A percentile compares a stretch with the other conserved stretches of the same genome.
Conservation (phyloP, 2,797 vertebrate genomes). For the Lagodon rhomboides region DNA sequence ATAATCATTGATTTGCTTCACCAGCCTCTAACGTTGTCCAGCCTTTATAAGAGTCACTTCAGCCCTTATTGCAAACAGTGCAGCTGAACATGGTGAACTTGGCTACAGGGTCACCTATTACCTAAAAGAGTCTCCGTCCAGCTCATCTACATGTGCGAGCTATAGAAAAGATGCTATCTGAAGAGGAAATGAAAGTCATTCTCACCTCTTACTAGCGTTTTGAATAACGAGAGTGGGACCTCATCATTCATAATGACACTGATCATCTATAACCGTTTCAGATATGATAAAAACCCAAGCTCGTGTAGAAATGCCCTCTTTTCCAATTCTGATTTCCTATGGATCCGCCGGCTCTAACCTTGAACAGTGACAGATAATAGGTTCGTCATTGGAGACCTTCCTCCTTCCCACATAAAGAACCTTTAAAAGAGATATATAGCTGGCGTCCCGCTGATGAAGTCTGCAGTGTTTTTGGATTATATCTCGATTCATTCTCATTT, state of each 20-base stretch:
- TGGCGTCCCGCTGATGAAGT: conserved; percentile 77
- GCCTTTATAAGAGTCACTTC: conserved; percentile 3
- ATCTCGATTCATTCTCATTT: conserved; percentile 87
- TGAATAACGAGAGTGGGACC: conserved; percentile 78
- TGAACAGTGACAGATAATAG: conserved; percentile 86
- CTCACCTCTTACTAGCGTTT: conserved; percentile 76
- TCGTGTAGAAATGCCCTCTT: conserved; percentile 78
- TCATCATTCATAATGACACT: conserved; percentile 89
- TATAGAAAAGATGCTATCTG: conserved; percentile 76
- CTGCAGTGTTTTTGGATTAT: conserved; percentile 80
- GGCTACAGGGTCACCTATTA: conserved; percentile 61
- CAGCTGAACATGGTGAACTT: conserved; percentile 38
- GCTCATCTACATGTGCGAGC: conserved; percentile 77
- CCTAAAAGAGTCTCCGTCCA: conserved; percentile 52
- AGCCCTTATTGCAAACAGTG: conserved; percentile 11
- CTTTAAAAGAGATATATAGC: conserved; percentile 85
- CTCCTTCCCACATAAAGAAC: conserved; percentile 78
- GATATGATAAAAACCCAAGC: conserved; percentile 83
- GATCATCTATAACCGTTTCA: conserved; percentile 86
- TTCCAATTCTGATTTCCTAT: conserved; percentile 82
- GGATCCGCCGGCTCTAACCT: conserved; percentile 82
- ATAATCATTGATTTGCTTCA: neutral
- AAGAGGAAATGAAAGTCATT: conserved; percentile 82
- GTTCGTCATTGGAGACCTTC: conserved; percentile 83
- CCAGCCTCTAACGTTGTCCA: neutral